These are phyloP conservation scores for Ephestia elutella DNA, from an alignment of 1,140 invertebrate species.

Conservation along the genomic window DNA sequence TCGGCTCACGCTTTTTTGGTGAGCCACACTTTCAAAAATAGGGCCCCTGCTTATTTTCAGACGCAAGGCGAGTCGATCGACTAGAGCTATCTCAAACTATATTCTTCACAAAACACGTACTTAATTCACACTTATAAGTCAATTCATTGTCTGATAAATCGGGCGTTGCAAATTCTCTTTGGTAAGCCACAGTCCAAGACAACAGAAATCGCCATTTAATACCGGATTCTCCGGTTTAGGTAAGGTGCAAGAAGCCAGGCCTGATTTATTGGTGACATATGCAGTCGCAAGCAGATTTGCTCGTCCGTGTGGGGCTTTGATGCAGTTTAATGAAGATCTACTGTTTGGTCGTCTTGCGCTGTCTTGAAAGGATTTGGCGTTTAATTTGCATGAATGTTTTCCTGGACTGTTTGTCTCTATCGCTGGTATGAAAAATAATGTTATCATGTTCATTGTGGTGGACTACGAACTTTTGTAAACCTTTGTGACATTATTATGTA, in stretches of 20 bases:
- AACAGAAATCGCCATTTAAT: constrained; percentile 10
- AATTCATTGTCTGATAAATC: constrained; percentile 1
- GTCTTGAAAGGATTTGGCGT: neutral
- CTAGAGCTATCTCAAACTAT: no score
- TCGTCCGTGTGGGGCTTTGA: constrained; percentile 8
- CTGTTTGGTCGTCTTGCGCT: neutral
- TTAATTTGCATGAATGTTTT: neutral
- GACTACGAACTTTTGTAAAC: no score
- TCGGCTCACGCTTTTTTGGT: no score
- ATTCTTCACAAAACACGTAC: no score
- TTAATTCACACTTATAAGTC: neutral
- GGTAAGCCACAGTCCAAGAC: neutral
- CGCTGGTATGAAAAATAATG: no score
- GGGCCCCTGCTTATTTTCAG: no score
- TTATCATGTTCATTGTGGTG: no score
- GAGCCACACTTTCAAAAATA: no score
- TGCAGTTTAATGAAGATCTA: constrained; percentile 12
- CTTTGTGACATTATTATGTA: no score
- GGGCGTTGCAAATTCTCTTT: constrained; percentile 4
- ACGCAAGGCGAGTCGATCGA: no score
- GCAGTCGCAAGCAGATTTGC: constrained; percentile 10
- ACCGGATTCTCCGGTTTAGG: constrained; percentile 5
- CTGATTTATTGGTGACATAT: constrained; percentile 11
- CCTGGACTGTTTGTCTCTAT: no score
- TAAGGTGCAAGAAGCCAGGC: constrained; percentile 8